Evolutionary conservation across 23 tunicate species (phyloP).

Genomic region (Diplosoma virens): DNA sequence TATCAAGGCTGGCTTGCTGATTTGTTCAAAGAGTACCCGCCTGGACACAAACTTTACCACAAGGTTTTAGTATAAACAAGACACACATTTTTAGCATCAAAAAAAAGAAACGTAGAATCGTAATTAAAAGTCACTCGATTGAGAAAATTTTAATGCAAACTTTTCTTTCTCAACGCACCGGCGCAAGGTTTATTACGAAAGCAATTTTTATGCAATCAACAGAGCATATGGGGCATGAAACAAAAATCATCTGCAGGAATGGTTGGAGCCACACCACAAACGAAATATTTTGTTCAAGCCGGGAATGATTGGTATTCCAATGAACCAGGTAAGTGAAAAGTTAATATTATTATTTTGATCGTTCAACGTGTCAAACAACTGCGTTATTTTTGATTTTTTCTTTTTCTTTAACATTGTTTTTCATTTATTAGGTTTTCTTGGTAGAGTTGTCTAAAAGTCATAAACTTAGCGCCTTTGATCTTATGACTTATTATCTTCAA

Average conservation of each 20-base stretch:
- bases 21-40: too few relatives aligned
- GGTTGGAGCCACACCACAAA: background rate
- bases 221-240: conserved; percentile 33
- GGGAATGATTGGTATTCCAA: conserved; percentile 3
- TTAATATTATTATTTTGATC: too few relatives aligned
- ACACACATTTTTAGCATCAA: too few relatives aligned
- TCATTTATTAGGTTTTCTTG: background rate
- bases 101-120: too few relatives aligned
- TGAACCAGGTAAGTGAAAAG: background rate
- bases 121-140: too few relatives aligned
- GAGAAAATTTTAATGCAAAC: background rate
- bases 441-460: background rate
- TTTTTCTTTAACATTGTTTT: background rate
- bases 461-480: background rate
- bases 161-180: too few relatives aligned
- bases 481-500: too few relatives aligned
- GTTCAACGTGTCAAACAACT: background rate
- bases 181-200: background rate
- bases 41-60: too few relatives aligned
- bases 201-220: background rate
- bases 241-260: conserved; percentile 7
- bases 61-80: too few relatives aligned
- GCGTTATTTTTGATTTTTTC: background rate
- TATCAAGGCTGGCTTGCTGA: too few relatives aligned
- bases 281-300: conserved; percentile 32